A percentile compares a stretch with the other conserved stretches of the same genome.
Evolutionary conservation across 2,797 vertebrate genomes (phyloP).

Genomic region (Poeciliopsis gracilis): DNA sequence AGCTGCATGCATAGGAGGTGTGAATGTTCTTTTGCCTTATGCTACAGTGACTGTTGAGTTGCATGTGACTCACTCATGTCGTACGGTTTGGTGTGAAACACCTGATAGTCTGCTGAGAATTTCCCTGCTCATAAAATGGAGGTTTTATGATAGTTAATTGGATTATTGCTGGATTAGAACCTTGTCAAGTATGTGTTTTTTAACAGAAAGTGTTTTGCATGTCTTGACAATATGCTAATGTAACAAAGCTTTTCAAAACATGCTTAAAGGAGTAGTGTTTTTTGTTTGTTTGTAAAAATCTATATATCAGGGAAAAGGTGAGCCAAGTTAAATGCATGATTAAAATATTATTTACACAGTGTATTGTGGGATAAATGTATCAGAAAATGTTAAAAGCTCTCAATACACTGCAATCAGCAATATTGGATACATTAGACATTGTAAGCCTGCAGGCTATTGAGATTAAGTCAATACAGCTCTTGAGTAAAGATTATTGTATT

Average conservation of each 20-base stretch:
- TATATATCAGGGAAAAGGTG: neutral
- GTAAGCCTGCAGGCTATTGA: neutral
- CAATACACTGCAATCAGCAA: neutral
- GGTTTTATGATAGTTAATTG: conserved; percentile 2
- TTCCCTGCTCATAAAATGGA: conserved; percentile 9
- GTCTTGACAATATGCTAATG: neutral
- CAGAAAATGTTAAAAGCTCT: neutral
- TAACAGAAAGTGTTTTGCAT: neutral
- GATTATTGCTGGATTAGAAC: conserved; percentile 6
- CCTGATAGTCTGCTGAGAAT: conserved; percentile 13
- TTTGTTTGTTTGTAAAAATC: neutral
- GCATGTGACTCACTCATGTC: conserved; percentile 28
- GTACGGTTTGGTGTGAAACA: conserved; percentile 41
- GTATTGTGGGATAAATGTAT: neutral
- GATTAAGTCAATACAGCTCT: neutral
- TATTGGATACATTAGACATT: neutral
- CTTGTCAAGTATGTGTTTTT: conserved; percentile 7
- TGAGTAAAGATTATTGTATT: neutral
- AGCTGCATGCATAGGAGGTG: conserved; percentile 36
- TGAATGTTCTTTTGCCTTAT: conserved; percentile 54
- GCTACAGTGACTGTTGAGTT: conserved; percentile 34
- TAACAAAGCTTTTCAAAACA: neutral
- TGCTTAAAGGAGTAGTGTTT: neutral
- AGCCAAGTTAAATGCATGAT: neutral
- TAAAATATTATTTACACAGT: neutral